Evolutionary conservation across 2,888 invertebrate genomes (phyloP).

Genomic region (Xanthorhoe designata): DNA sequence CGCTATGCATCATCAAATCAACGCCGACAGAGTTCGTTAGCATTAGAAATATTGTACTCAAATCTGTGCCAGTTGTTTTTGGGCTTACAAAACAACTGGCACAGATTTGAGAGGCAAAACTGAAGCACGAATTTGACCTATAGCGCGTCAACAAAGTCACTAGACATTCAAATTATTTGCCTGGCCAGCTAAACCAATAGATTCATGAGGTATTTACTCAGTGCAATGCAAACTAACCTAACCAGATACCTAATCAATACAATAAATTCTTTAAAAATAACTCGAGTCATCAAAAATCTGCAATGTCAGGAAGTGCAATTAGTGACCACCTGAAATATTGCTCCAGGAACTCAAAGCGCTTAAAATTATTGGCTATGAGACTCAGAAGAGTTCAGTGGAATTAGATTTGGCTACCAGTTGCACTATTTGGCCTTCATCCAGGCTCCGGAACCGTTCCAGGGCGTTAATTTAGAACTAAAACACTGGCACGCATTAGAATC

Average conservation of each 20-base stretch:
- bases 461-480: constrained; percentile 25
- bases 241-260: neutral
- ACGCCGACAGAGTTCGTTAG: constrained; percentile 47
- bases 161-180: constrained; percentile 31
- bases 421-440: constrained; percentile 39
- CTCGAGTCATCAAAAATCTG: neutral
- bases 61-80: no score
- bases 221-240: neutral
- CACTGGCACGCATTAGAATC: constrained; percentile 13
- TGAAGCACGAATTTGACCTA: constrained; percentile 37
- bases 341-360: constrained; percentile 22
- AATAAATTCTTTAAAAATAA: neutral
- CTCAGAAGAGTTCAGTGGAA: constrained; percentile 14
- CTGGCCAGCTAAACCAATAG: constrained; percentile 2
- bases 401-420: constrained; percentile 35
- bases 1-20: constrained; percentile 44
- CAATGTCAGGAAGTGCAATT: constrained; percentile 21
- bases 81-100: constrained; percentile 28
- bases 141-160: constrained; percentile 23
- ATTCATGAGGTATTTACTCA: neutral
- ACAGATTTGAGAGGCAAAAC: constrained; percentile 17
- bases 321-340: constrained; percentile 16
- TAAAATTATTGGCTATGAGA: constrained; percentile 23
- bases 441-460: constrained; percentile 31
- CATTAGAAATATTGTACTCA: constrained; percentile 38